Evolutionary conservation across 2,797 vertebrate genomes (phyloP).

Genomic region (Spinus olivaceus): DNA sequence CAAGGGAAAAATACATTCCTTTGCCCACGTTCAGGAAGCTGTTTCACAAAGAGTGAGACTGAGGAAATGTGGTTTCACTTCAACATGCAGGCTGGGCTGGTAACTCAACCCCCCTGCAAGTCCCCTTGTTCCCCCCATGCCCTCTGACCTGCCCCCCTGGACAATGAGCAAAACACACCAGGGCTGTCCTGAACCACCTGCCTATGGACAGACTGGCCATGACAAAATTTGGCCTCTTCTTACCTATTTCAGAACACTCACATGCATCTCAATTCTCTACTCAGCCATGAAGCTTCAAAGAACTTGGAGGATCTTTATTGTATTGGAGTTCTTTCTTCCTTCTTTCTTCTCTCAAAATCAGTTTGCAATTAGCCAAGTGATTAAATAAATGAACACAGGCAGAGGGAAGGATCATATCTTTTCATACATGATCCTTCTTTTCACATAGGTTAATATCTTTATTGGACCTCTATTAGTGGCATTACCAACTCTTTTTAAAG

Average conservation of each 20-base stretch:
- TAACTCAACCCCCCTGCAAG: not conserved
- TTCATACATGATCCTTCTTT: not conserved
- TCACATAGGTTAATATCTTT: not conserved
- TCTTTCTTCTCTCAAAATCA: not conserved
- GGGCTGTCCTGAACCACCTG: not conserved
- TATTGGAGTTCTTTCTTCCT: not conserved
- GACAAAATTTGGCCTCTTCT: not conserved
- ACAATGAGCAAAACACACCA: not conserved
- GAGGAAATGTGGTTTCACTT: conserved; percentile 17
- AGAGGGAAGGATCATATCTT: not conserved
- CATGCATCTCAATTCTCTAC: not conserved
- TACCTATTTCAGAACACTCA: not conserved
- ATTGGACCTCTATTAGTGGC: not conserved
- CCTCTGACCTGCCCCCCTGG: not conserved
- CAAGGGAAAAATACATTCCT: conserved; percentile 24
- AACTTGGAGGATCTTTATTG: not conserved
- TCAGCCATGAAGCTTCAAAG: not conserved
- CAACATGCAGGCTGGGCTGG: not conserved
- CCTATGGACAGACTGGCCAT: not conserved
- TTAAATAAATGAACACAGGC: not conserved
- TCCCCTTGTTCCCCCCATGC: rapidly evolving
- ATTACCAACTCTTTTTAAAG: not conserved
- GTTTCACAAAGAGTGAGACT: not conserved
- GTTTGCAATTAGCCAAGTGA: not conserved
- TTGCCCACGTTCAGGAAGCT: conserved; percentile 2